phyloP scores from a whole-genome alignment of 2,888 invertebrate genomes.

The Drosophila diplacantha region DNA sequence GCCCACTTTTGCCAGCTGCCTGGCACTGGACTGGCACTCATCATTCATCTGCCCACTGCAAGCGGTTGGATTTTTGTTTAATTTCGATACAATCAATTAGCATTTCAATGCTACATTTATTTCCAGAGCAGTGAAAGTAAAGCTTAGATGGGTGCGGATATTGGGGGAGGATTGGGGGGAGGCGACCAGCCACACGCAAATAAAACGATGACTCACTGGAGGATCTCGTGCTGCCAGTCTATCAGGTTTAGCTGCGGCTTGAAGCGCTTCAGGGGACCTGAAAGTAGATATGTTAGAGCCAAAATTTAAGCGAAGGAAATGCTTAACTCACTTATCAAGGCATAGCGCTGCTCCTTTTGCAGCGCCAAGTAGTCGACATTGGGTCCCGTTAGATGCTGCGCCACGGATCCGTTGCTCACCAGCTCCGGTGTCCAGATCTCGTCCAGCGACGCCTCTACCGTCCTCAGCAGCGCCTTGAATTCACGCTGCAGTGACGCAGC shows the following conservation, averaged over 20 bases:
- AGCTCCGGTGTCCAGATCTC: constrained; percentile 77
- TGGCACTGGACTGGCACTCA: constrained; percentile 34
- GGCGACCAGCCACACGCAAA: constrained; percentile 53
- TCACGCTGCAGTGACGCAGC: constrained; percentile 79
- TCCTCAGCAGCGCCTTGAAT: constrained; percentile 59
- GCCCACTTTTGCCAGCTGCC: constrained; percentile 55
- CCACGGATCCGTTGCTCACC: constrained; percentile 49
- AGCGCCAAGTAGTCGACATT: constrained; percentile 74
- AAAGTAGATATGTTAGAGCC: constrained; percentile 59
- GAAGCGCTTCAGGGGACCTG: constrained; percentile 82
- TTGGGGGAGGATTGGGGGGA: constrained; percentile 39
- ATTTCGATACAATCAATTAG: constrained; percentile 51
- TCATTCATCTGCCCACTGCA: constrained; percentile 28
- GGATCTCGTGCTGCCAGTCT: constrained; percentile 80
- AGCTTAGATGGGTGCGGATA: constrained; percentile 10
- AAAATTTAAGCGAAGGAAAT: neutral
- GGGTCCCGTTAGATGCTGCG: constrained; percentile 70
- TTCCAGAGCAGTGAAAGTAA: constrained; percentile 64
- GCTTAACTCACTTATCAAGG: constrained; percentile 74
- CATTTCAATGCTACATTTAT: constrained; percentile 59
- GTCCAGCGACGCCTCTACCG: constrained; percentile 71
- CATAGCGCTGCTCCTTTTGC: constrained; percentile 76
- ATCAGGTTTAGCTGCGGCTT: constrained; percentile 80
- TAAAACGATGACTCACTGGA: constrained; percentile 31
- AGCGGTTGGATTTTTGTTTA: constrained; percentile 25